Evolutionary conservation across 1,140 invertebrate genomes (phyloP), one percentile per base, ranked within the genome.

Genomic region (Polypedilum vanderplanki): DNA sequence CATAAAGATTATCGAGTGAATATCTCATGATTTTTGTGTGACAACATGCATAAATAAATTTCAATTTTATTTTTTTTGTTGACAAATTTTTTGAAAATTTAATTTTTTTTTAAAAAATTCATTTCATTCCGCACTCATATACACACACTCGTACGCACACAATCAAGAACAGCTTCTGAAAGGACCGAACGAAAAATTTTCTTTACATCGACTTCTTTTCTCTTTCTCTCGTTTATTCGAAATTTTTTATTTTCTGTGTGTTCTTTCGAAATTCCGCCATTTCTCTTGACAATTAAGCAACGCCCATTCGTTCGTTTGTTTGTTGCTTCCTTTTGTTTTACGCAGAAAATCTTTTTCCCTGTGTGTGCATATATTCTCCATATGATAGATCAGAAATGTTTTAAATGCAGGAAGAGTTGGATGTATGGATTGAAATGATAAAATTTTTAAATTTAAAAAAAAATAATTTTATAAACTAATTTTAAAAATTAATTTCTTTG

Each of bases 381-480:
- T 46, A 46, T 8, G 1, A 57, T 15, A 57, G 46, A 57, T 57
- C 46, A 57, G 46, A 57, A n/a, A 57, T n/a, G 46, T 57, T 57
- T 57, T 57, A 12, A n/a, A n/a, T 57, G n/a, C n/a, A 57, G 46
- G n/a, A 57, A n/a, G 46, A n/a, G 46, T 57, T 57, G 46, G 46
- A 57, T 57, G 46, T 57, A n/a, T 57, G 8, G 46, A n/a, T 46
- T 46, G 41, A 12, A 57, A 4, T 57, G 1, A 15, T n/a, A 4
- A n/a, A 15, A 57, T 57, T 46, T 46, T 46, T 1, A 15, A 15
- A 57, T 9, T 57, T 57, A 57, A 15, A n/a, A 33, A n/a, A n/a
- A 2, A 46, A 15, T 46, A 3, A 57, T 57, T 57, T 57, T 57
- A n/a, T 57, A 4, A 57, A 15, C 10, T 57, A 46, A 12, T 57